Evolutionary conservation across 2,113 vertebrate species (phyloP), one percentile per base, ranked within the genome.

Genomic region (Balaenoptera acutorostrata): DNA sequence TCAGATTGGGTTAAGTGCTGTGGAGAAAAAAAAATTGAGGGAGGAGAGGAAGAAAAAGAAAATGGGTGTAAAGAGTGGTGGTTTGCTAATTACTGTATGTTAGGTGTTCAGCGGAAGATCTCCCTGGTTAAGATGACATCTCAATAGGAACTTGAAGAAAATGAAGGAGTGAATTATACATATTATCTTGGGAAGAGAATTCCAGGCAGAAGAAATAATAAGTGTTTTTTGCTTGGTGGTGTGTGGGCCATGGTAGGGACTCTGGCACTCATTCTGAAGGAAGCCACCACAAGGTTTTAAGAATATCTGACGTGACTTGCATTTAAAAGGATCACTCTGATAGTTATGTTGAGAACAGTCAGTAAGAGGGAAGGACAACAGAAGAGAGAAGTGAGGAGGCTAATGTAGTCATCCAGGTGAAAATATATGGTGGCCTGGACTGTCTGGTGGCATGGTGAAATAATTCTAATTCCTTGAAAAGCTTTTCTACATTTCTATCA

Each of bases 211-310:
- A 39, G n/a, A 8, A 63, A n/a, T 15, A 31, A n/a, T 14, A 77
- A 81, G 94, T 52, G 15, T 33, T 84, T 55, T 93, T 31, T 64
- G 44, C 57, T 93, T 11, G 33, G 64, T 80, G 64, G 41, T 93
- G 29, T 72, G 33, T 17, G 39, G 46, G 46, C 41, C 46, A 61
- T n/a, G 44, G 36, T 27, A n/a, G 64, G 29, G 44, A 80, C 36
- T 46, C 7, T n/a, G 55, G 55, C 49, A 31, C 64, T 95, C 72
- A 52, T 74, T 88, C 27, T 68, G 13, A 85, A n/a, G 39, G 63
- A 52, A 55, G 44, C 33, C 64, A 63, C 9, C 52, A 11, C 29
- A 63, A 84, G 41, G n/a, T 31, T 33, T 41, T 18, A 66, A 75
- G 55, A 91, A 27, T 21, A 59, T 27, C 1, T 64, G 59, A 87